Evolutionary conservation across 2,797 vertebrate genomes (phyloP), one percentile per base, ranked within the genome.

Genomic region (Enteromius trimaculatus): DNA sequence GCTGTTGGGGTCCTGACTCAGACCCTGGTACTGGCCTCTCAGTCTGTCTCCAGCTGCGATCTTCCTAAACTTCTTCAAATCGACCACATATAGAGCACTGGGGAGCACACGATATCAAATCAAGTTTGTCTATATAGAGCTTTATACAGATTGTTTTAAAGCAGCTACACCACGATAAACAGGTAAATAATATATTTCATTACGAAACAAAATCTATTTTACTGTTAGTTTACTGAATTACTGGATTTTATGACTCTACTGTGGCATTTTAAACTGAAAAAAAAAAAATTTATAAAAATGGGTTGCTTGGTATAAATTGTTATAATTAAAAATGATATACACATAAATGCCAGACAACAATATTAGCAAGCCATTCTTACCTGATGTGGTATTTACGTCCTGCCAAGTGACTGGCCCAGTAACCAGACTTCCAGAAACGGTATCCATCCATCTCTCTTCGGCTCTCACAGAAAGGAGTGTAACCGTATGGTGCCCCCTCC

Each of bases 361-460:
- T 10, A 53, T 47, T 8, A 26, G 8, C 44, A 9, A 47, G 14
- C 11, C 14, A 19, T 16, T 58, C 42, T 69, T 37, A 98, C 98
- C 98, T 99, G 94, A 99, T 99, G 84, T 99, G 98, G 89, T 99
- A 99, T 91, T 97, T 98, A 70, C 98, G 95, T 13, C 97, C 97
- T 6, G 97, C 96, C 82, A 99, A 94, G 87, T 99, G 98, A 87
- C 97, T 99, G 74, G 98, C 97, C 98, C 98, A 99, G 92, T 99
- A 99, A 1, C 98, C 98, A 0, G 98, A 97, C 85, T 96, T 99
- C 98, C 98, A 99, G 94, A 99, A 99, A 81, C 98, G 95, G 87
- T 98, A 99, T 47, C 98, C 98, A 85, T 99, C 97, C 98, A 99
- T 99, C 90, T 99, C 98, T 86, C 92, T 93, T 2, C 98, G 92